These are phyloP conservation scores for Gallinago paraguaiae DNA, from an alignment of 2,113 vertebrate genomes.

Conservation along the genomic window DNA sequence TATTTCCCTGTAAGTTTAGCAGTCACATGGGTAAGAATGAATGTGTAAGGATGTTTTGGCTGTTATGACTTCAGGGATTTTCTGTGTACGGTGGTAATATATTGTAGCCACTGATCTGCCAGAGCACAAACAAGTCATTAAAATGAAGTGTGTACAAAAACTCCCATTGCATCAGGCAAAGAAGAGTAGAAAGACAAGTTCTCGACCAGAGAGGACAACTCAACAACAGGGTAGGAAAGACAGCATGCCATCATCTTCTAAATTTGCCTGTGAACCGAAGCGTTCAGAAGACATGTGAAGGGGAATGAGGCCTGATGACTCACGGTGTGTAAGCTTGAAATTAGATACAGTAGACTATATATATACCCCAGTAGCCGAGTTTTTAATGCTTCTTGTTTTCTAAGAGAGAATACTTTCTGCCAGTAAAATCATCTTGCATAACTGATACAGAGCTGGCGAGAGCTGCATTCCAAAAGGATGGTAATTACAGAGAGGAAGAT, in stretches of 20 bases:
- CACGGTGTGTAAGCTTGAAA: neutral
- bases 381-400: neutral
- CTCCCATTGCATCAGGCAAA: neutral
- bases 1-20: neutral
- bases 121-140: neutral
- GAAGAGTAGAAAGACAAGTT: neutral
- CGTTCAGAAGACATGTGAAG: neutral
- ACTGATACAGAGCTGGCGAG: neutral
- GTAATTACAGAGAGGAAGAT: neutral
- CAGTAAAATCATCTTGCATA: neutral
- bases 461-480: neutral
- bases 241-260: accelerated
- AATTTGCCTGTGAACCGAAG: neutral
- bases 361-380: accelerated
- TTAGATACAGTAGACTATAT: accelerated
- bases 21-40: neutral
- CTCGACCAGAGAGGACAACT: neutral
- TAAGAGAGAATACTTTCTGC: neutral
- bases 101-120: neutral
- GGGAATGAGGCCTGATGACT: neutral
- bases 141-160: neutral
- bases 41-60: neutral
- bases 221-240: too few relatives aligned
- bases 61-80: neutral
- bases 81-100: neutral